Base-by-base conservation (phyloP, 2,113 vertebrate genomes). In the Calidris pygmaea region DNA sequence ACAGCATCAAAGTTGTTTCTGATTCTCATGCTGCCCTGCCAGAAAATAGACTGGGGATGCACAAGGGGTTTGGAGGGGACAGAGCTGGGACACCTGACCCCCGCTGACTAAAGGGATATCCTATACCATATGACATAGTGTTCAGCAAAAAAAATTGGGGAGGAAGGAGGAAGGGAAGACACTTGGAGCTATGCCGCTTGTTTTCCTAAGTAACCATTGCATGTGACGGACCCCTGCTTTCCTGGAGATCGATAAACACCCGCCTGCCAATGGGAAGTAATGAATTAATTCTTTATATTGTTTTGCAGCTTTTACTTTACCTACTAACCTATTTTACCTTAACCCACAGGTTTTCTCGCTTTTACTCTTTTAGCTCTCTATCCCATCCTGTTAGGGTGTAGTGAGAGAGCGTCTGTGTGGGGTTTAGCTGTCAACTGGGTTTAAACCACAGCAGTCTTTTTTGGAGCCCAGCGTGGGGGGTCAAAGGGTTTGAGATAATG, bases 201-300 rank as follows among this genome's bases (percentile, higher is more conserved):
- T 43, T 14, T 53, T 77, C n/a, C 26, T 16, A 45, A 23, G 32
- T 56, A 65, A 39, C 12, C 5, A 12, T 34, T 39, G 29, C 0
- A 5, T 0, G 2, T 15, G 7, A 39, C 14, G 4, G 14, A 55
- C 4, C 3, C 11, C 6, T 45, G 10, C 0, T 2, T 52, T 52
- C 26, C 34, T 71, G 60, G 14, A 30, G 7, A 34, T 18, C 7
- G 6, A 14, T 60, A 5, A 68, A 45, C 24, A 30, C 18, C 14
- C 27, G 1, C 23, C 19, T 66, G 16, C 4, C 2, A 1, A 34
- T 35, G 19, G 35, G 20, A 56, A 83, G 13, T 5, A 11, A 10
- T n/a, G 7, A 63, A 67, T 41, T 13, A 47, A 41, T 43, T 68
- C 5, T 15, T 27, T 58, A 11, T 7, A 66, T 47, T 24, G 3